These are phyloP conservation scores for Leguminivora glycinivorella DNA, from an alignment of 1,140 invertebrate genomes.

Conservation along the genomic window DNA sequence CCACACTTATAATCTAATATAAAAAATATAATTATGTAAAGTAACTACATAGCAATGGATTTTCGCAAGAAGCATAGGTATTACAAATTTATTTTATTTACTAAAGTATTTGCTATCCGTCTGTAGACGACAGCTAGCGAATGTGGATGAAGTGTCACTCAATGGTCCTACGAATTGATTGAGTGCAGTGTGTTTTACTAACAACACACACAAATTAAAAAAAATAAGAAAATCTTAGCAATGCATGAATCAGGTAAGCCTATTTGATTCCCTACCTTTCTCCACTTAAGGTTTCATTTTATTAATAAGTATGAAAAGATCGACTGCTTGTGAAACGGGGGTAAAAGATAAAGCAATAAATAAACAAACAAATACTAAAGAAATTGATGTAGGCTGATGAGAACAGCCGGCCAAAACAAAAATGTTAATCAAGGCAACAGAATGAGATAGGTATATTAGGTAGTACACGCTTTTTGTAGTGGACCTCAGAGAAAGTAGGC, in stretches of 20 bases:
- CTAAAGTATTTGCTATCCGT: too few species aligned
- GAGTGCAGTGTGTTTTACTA: neutral
- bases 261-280: neutral
- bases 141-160: too few species aligned
- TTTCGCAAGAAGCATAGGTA: too few species aligned
- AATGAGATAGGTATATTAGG: too few species aligned
- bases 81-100: too few species aligned
- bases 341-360: neutral
- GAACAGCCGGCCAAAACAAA: neutral
- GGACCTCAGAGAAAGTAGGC: slow-evolving; percentile 20
- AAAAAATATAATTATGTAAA: too few species aligned
- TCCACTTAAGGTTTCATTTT: too few species aligned
- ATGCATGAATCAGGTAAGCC: too few species aligned
- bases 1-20: too few species aligned
- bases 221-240: neutral
- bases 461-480: neutral
- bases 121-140: too few species aligned
- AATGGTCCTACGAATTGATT: neutral
- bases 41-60: too few species aligned
- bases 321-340: neutral
- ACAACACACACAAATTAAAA: neutral
- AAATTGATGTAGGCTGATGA: neutral
- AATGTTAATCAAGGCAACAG: neutral
- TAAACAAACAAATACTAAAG: neutral
- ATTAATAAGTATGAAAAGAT: too few species aligned